phyloP scores from a whole-genome alignment of 2,888 invertebrate species.

The Drosophila seclusa region DNA sequence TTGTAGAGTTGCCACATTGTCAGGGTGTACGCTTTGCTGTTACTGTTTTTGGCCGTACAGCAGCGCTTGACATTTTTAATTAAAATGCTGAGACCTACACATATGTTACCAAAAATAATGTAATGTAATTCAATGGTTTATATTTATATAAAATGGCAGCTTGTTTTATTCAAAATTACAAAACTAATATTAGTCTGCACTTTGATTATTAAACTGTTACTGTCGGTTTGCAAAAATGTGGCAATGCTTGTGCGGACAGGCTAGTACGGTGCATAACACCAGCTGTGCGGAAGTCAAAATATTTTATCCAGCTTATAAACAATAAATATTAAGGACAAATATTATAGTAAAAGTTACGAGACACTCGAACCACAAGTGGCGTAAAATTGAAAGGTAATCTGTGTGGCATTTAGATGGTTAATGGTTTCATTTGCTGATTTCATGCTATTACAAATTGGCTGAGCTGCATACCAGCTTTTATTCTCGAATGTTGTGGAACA shows the following conservation, averaged over 20 bases:
- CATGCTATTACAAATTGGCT: constrained; percentile 15
- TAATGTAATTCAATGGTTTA: background rate
- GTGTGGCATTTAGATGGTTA: background rate
- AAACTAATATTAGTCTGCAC: background rate
- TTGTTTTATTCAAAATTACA: background rate
- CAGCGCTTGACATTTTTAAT: background rate
- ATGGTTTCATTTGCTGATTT: constrained; percentile 1
- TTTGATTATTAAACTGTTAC: background rate
- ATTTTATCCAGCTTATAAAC: background rate
- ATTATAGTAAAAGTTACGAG: background rate
- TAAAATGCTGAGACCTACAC: constrained; percentile 1
- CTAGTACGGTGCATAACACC: constrained; percentile 3
- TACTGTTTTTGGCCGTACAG: constrained; percentile 5
- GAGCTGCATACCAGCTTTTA: constrained; percentile 43
- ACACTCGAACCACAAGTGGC: background rate
- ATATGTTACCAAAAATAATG: background rate
- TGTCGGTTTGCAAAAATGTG: background rate
- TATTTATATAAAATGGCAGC: background rate
- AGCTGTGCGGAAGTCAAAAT: background rate
- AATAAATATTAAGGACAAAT: background rate
- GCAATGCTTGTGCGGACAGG: background rate
- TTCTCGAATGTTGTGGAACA: constrained; percentile 65
- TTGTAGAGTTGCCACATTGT: constrained; percentile 32
- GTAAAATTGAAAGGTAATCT: background rate
- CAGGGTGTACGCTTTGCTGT: background rate